Base-by-base conservation (phyloP, 2,888 invertebrate species). In the Ennomos quercinarius region DNA sequence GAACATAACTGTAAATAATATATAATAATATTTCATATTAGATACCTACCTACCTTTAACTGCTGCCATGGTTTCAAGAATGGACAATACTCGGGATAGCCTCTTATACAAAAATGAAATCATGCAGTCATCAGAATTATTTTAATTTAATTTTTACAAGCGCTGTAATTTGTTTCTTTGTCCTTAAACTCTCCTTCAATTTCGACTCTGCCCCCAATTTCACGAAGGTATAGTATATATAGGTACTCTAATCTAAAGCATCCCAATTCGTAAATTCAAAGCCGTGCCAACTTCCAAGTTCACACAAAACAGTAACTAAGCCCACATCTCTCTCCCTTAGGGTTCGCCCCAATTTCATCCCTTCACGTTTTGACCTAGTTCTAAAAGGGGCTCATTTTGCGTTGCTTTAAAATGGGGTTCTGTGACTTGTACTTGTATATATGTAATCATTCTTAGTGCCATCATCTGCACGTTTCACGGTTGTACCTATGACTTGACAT, bases 341-440 rank as follows among this genome's bases (percentile, higher is more conserved):
- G 84, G 85, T 83, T 80, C 80, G 90, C 80, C 89, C 90, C 89
- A 90, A 87, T 88, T 90, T 80, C 82, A 81, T 84, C 89, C 89
- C 87, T 86, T 83, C 78, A 80, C 81, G 79, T 81, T 83, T 80
- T 89, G 91, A 91, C 91, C 91, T 81, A 91, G 81, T 89, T 91
- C 80, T 78, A 73, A 80, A 81, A 84, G 81, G 81, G 84, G 83
- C 86, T 87, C 86, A 86, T 87, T 89, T 86, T 79, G 80, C 76
- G 83, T 81, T 80, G 87, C 83, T 85, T 84, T 84, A 86, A 87
- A 91, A 87, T 83, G 84, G 88, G 87, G 87, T 83, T 27, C 27
- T 6, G 5, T 27, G 27, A 27, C 27, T 27, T 88, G 85, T 81
- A 27, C 27, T 27, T 88, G 85, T 81, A 84, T 17, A 17, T 17